A percentile compares a stretch with the other conserved stretches of the same genome.
These are phyloP conservation scores for Protobothrops mucrosquamatus DNA, from an alignment of 2,113 vertebrate genomes.

Conservation along the genomic window DNA sequence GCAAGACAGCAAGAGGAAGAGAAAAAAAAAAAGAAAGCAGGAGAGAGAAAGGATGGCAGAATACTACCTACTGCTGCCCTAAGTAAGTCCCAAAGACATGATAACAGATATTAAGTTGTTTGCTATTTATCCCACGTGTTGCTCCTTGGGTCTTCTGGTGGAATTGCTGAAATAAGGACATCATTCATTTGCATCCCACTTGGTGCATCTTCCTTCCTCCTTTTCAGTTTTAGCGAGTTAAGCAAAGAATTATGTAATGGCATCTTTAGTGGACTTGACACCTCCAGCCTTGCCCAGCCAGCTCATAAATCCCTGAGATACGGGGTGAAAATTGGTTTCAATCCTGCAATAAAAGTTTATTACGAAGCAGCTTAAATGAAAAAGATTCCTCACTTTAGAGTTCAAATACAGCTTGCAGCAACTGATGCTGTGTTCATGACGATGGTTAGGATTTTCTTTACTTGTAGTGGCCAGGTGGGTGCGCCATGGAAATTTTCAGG, in stretches of 20 bases:
- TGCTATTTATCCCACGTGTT: background rate
- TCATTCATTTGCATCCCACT: background rate
- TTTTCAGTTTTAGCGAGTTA: background rate
- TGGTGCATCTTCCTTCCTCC: background rate
- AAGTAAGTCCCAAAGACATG: background rate
- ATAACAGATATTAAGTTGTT: background rate
- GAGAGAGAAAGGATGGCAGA: background rate
- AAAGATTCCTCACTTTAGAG: background rate
- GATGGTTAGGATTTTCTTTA: background rate
- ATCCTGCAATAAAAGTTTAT: background rate
- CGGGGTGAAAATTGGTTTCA: background rate
- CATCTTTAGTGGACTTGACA: constrained; percentile 10
- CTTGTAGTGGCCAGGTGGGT: background rate
- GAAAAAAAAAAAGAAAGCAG: background rate
- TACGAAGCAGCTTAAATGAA: background rate
- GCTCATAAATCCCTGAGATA: constrained; percentile 1
- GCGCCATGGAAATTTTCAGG: background rate
- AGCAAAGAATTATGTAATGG: background rate
- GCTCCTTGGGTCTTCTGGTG: background rate
- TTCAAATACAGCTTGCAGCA: background rate
- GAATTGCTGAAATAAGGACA: background rate
- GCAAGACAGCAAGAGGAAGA: background rate
- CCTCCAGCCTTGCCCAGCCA: background rate
- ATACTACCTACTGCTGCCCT: background rate
- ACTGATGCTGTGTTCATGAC: background rate